phyloP scores from a whole-genome alignment of 2,113 vertebrate genomes.

The Leptocoma aspasia region DNA sequence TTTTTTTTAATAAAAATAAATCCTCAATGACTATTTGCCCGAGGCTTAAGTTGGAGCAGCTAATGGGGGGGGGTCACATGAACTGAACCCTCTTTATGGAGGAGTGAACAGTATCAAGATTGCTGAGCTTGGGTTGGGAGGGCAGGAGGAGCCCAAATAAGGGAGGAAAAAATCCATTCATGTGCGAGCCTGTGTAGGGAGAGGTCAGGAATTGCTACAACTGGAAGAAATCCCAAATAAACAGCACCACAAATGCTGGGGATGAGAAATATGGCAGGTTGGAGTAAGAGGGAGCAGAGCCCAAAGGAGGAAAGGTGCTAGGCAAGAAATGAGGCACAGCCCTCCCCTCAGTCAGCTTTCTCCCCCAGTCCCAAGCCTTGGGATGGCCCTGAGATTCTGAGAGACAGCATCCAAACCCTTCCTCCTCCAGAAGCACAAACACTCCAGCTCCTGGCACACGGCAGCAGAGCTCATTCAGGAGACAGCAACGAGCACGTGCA shows the following conservation, averaged over 20 bases:
- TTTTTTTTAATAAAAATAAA: slow-evolving; percentile 65
- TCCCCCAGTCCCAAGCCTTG: background rate
- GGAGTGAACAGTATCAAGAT: background rate
- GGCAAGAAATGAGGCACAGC: background rate
- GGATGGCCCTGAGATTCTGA: background rate
- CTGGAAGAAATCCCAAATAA: background rate
- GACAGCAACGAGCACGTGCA: background rate
- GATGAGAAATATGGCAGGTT: background rate
- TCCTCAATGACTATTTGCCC: slow-evolving; percentile 64
- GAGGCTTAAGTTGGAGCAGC: slow-evolving; percentile 51
- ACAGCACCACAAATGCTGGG: background rate
- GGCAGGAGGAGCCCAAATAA: background rate
- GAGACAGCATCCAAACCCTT: background rate
- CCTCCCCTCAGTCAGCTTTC: background rate
- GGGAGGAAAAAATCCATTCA: background rate
- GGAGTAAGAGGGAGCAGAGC: accelerated
- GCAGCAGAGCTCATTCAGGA: background rate
- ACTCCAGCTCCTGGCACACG: background rate
- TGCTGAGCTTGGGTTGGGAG: background rate
- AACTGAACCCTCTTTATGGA: background rate
- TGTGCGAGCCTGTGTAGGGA: accelerated
- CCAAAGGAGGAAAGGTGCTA: accelerated
- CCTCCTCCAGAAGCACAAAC: background rate
- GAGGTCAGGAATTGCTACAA: background rate
- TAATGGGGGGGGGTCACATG: slow-evolving; percentile 12